These are phyloP conservation scores for Andricus grossulariae DNA, from an alignment of 1,140 invertebrate species.

Conservation along the genomic window DNA sequence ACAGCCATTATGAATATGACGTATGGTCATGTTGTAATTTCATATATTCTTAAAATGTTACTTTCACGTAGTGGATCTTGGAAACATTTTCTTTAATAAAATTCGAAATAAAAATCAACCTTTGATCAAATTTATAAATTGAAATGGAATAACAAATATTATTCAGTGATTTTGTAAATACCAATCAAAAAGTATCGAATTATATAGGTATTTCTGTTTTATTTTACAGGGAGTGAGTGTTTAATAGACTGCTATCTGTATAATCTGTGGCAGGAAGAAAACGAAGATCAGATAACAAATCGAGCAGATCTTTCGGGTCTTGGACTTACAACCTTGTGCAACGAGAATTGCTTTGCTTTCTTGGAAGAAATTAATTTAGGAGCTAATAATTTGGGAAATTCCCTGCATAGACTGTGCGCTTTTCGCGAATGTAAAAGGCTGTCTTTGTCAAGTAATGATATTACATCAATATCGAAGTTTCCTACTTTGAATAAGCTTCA, in stretches of 20 bases:
- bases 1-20: too few relatives aligned
- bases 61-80: too few relatives aligned
- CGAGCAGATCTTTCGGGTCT: constrained; percentile 69
- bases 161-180: background rate
- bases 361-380: constrained; percentile 69
- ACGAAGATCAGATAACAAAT: constrained; percentile 46
- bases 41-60: too few relatives aligned
- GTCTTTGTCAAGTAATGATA: constrained; percentile 63
- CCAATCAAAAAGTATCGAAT: background rate
- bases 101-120: too few relatives aligned
- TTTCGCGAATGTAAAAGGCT: constrained; percentile 69
- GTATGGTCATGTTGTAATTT: too few relatives aligned
- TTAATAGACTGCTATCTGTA: constrained; percentile 77
- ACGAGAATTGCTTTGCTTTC: constrained; percentile 75
- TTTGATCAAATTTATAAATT: too few relatives aligned
- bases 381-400: constrained; percentile 62
- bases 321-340: constrained; percentile 72
- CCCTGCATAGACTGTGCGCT: constrained; percentile 62
- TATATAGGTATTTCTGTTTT: constrained; percentile 39
- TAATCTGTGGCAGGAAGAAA: constrained; percentile 61
- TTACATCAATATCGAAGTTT: constrained; percentile 62
- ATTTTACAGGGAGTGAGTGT: constrained; percentile 78
- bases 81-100: too few relatives aligned
- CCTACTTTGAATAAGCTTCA: constrained; percentile 64
- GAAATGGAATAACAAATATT: too few relatives aligned